Conservation (phyloP, 2,113 vertebrate genomes). For the Paramisgurnus dabryanus region DNA sequence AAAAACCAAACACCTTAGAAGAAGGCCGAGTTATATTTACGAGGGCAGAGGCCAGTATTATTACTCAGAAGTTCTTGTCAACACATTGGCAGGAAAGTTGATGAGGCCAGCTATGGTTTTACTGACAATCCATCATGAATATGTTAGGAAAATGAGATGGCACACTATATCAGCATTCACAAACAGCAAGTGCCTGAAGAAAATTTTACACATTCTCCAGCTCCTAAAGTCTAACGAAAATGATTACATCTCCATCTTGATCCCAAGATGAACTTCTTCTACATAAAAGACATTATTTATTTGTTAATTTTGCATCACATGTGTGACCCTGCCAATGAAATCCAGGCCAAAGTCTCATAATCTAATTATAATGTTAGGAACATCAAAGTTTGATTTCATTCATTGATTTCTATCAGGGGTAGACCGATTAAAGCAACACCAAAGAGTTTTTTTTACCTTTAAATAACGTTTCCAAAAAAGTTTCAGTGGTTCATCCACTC, state of each 20-base stretch:
- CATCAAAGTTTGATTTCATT: too few species aligned
- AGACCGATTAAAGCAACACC: too few species aligned
- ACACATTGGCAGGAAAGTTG: conserved; percentile 23
- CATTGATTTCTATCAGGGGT: too few species aligned
- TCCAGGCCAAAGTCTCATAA: too few species aligned
- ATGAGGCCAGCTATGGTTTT: not conserved
- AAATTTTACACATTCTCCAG: conserved; percentile 22
- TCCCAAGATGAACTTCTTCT: too few species aligned
- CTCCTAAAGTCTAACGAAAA: not conserved
- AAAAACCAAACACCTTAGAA: not conserved
- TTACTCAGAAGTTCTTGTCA: conserved; percentile 27
- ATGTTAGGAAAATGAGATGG: conserved; percentile 7
- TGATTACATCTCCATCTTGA: too few species aligned
- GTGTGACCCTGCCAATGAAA: too few species aligned
- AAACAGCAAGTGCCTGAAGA: not conserved
- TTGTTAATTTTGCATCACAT: not conserved
- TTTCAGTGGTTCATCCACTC: too few species aligned
- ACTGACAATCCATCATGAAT: conserved; percentile 34
- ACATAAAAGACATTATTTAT: not conserved
- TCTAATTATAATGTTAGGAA: too few species aligned
- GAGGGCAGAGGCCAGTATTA: not conserved
- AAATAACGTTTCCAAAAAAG: too few species aligned
- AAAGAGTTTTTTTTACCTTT: too few species aligned
- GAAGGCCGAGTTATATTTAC: not conserved
- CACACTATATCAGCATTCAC: conserved; percentile 1